These are phyloP conservation scores for Watsonalla cultraria DNA, from an alignment of 2,888 invertebrate species.

Conservation along the genomic window DNA sequence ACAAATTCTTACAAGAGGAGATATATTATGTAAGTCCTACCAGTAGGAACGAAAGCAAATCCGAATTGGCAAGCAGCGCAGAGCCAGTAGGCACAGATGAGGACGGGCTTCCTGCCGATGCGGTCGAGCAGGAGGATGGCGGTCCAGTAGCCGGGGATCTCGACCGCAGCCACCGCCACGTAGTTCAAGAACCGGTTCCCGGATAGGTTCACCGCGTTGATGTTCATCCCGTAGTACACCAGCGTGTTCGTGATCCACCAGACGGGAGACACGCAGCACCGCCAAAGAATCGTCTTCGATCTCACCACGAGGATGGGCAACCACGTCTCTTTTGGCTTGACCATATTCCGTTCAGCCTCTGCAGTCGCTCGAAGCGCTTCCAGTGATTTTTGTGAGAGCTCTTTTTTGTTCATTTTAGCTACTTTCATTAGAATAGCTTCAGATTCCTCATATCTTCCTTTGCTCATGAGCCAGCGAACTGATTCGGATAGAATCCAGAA, in stretches of 20 bases:
- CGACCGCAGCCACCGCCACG: constrained; percentile 81
- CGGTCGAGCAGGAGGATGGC: constrained; percentile 81
- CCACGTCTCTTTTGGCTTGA: constrained; percentile 55
- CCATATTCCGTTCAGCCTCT: constrained; percentile 46
- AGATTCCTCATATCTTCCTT: constrained; percentile 82
- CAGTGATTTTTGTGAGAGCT: constrained; percentile 76
- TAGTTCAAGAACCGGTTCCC: constrained; percentile 84
- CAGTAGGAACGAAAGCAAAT: constrained; percentile 78
- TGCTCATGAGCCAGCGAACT: constrained; percentile 87
- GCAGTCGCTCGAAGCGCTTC: constrained; percentile 53
- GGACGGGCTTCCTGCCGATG: constrained; percentile 80
- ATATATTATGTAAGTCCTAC: constrained; percentile 42
- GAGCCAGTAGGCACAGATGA: constrained; percentile 79
- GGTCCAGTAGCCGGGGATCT: constrained; percentile 85
- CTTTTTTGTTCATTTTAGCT: constrained; percentile 79
- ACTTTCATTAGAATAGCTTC: constrained; percentile 80
- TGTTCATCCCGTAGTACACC: constrained; percentile 84
- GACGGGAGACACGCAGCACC: constrained; percentile 67
- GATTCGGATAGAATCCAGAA: constrained; percentile 87
- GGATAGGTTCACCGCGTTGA: constrained; percentile 82
- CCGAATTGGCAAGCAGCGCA: constrained; percentile 81
- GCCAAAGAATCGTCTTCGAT: constrained; percentile 43
- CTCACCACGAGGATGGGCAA: constrained; percentile 46
- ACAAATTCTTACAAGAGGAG: background rate
- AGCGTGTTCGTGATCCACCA: constrained; percentile 85